Conservation (phyloP, 2,797 vertebrate genomes). For the Acanthurus tractus region DNA sequence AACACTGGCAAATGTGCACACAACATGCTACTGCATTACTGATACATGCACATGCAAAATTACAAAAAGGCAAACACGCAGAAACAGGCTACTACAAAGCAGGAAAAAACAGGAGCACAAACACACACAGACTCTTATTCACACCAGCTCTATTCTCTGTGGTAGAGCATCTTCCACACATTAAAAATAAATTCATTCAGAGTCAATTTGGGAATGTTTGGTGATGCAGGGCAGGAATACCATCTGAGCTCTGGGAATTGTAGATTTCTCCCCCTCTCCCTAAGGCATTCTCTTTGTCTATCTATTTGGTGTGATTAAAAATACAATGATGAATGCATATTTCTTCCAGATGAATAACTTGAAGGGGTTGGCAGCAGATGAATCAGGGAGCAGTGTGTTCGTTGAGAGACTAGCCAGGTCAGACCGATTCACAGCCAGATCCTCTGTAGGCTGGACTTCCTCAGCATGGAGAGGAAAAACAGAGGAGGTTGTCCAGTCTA, state of each 20-base stretch:
- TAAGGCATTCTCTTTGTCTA: slow-evolving; percentile 87
- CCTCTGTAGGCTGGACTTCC: slow-evolving; percentile 74
- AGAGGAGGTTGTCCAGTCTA: slow-evolving; percentile 71
- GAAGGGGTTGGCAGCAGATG: slow-evolving; percentile 87
- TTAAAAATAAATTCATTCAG: slow-evolving; percentile 89
- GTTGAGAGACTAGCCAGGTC: slow-evolving; percentile 81
- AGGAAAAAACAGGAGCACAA: slow-evolving; percentile 37
- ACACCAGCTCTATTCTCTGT: slow-evolving; percentile 72
- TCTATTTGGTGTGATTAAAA: slow-evolving; percentile 91
- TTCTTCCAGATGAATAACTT: slow-evolving; percentile 89
- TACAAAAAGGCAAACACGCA: slow-evolving; percentile 28
- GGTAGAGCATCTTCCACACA: slow-evolving; percentile 81
- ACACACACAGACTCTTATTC: slow-evolving; percentile 36
- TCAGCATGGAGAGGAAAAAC: slow-evolving; percentile 48
- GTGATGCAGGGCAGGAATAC: slow-evolving; percentile 86
- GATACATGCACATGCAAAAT: slow-evolving; percentile 33
- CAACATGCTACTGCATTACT: slow-evolving; percentile 26
- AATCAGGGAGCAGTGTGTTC: slow-evolving; percentile 82
- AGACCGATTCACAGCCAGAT: slow-evolving; percentile 76
- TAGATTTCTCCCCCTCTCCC: slow-evolving; percentile 82
- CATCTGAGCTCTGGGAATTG: slow-evolving; percentile 86
- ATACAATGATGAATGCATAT: slow-evolving; percentile 90
- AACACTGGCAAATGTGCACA: slow-evolving; percentile 17
- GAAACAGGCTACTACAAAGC: slow-evolving; percentile 23
- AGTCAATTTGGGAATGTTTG: slow-evolving; percentile 89